Conservation (phyloP, 2,888 invertebrate species). For the Mesoligia furuncula region DNA sequence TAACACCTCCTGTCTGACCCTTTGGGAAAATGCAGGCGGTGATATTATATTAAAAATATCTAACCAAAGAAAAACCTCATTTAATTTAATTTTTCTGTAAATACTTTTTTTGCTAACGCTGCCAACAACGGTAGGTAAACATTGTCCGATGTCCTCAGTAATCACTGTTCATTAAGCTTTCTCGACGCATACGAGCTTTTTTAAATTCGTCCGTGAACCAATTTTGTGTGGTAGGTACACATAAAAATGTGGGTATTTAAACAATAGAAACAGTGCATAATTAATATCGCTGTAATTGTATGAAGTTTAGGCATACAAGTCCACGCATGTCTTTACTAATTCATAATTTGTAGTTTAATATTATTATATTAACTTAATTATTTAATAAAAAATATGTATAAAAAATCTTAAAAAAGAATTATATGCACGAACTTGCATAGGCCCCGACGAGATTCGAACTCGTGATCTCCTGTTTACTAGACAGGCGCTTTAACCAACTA, state of each 20-base stretch:
- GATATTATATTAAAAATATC: not conserved
- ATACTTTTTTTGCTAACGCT: slow-evolving; percentile 45
- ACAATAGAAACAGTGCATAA: not conserved
- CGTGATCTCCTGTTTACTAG: slow-evolving; percentile 90
- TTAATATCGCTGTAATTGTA: not conserved
- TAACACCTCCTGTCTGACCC: not conserved
- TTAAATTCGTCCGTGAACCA: slow-evolving; percentile 54
- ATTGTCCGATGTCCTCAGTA: slow-evolving; percentile 44
- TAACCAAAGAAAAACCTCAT: not conserved
- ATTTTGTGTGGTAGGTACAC: slow-evolving; percentile 18
- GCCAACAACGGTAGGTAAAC: slow-evolving; percentile 31
- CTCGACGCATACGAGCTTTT: slow-evolving; percentile 54
- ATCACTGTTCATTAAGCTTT: slow-evolving; percentile 60
- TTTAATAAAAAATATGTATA: not conserved
- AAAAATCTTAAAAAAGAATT: slow-evolving; percentile 14
- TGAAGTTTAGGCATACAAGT: not conserved
- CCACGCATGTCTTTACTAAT: not conserved
- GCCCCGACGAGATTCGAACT: slow-evolving; percentile 90
- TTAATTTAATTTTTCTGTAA: not conserved
- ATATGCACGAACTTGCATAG: slow-evolving; percentile 63
- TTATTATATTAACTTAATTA: not conserved
- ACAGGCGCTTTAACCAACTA: slow-evolving; percentile 90
- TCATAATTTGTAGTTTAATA: not conserved
- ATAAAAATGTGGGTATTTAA: slow-evolving; percentile 3
- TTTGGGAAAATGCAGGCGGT: not conserved